Base-by-base conservation (phyloP, 1,140 invertebrate genomes). In the Acromyrmex heyeri region DNA sequence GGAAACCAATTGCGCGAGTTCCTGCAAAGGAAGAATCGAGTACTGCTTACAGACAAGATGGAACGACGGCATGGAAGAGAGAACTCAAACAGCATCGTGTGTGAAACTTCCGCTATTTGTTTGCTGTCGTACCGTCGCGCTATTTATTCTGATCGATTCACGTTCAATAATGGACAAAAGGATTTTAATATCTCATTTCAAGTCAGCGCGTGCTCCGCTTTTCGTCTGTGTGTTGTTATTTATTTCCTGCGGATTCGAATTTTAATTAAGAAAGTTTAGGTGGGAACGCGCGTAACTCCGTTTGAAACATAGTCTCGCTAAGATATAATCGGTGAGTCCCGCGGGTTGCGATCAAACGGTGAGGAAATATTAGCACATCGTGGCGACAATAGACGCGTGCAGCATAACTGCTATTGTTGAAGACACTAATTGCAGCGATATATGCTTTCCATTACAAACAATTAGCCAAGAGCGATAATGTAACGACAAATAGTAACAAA, bases 231-330 rank as follows among this genome's bases (percentile, higher is more conserved):
- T 16, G 4, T 48, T 24, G 12, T 83, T 83, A 83, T 73, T 83
- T 83, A 75, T 83, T 83, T 75, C 48, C 79, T 30, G 55, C 79
- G 69, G 69, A 83, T 83, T 73, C 69, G 57, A 38, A 83, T 75
- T 83, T 83, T 83, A 83, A 83, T 83, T 83, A 83, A 69, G 38
- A 55, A 83, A 83, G 69, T 83, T 83, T 24, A 73, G 24, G 18
- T 38, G 78, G 30, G 53, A 30, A 48, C 67, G 53, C 53, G 38
- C 38, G 79, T 30, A 83, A 83, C 53, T 75, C 38, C 69, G 55
- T 83, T 83, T 62, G 69, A 83, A 24, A 27, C n/a, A 24, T 21
- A 70, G 24, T 69, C 61, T 78, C 7, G 38, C 75, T 30, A 30
- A 50, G 44, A 55, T 82, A 82, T 38, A 44, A 82, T 73, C 79